Evolutionary conservation across 2,113 vertebrate species (phyloP).

Genomic region (Puma concolor): DNA sequence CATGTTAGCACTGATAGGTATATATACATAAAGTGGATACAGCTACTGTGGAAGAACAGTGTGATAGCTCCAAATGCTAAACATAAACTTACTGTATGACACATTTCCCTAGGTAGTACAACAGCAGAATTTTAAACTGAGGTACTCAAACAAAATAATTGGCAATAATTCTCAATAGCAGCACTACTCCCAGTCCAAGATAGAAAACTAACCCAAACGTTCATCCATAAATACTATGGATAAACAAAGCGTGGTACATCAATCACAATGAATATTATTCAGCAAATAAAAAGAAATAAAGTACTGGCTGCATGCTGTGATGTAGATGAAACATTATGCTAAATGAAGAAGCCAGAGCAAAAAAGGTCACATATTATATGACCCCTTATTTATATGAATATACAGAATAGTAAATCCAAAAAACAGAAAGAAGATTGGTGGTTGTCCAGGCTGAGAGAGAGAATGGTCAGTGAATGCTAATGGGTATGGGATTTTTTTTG

Average conservation of each 20-base stretch:
- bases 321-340: background rate
- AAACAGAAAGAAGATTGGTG: background rate
- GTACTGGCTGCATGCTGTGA: background rate
- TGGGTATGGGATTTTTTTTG: background rate
- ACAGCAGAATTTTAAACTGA: constrained; percentile 31
- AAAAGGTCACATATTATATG: background rate
- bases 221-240: background rate
- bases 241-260: background rate
- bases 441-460: background rate
- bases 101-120: background rate
- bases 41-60: background rate
- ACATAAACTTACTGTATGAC: background rate
- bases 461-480: background rate
- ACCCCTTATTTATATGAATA: background rate
- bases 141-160: background rate
- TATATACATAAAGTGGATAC: background rate
- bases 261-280: constrained; percentile 13
- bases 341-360: background rate
- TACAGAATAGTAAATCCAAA: background rate
- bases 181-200: background rate
- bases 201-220: background rate
- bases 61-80: background rate
- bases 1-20: background rate
- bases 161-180: background rate
- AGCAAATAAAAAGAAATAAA: background rate